Evolutionary conservation across 2,888 invertebrate genomes (phyloP).

Genomic region (Orchesellides sinensis): DNA sequence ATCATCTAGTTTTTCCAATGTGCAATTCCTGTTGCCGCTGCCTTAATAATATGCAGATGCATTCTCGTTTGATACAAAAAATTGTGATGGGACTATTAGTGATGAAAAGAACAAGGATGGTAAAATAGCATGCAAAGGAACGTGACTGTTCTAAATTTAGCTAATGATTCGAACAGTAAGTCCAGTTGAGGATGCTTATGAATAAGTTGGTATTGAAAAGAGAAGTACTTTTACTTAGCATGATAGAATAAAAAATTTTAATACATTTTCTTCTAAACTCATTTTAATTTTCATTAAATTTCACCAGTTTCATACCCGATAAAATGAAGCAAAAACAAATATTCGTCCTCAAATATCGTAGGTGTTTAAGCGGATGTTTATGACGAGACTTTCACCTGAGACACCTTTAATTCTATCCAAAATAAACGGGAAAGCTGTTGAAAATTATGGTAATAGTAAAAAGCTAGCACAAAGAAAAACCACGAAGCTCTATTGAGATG

Average conservation of each 20-base stretch:
- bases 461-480: conserved; percentile 24
- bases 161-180: conserved; percentile 46
- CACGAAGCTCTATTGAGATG: conserved; percentile 60
- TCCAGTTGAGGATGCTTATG: too few relatives aligned
- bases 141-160: conserved; percentile 67
- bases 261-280: too few relatives aligned
- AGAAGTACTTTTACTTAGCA: too few relatives aligned
- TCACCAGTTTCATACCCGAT: too few relatives aligned
- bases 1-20: background rate
- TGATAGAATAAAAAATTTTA: too few relatives aligned
- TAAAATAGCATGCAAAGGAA: conserved; percentile 48
- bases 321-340: too few relatives aligned
- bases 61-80: conserved; percentile 6
- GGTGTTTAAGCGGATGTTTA: background rate
- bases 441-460: background rate
- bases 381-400: background rate
- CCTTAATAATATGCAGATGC: background rate
- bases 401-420: background rate
- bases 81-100: background rate
- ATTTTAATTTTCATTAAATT: too few relatives aligned
- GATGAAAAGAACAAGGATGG: conserved; percentile 5
- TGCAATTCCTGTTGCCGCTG: background rate
- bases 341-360: background rate
- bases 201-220: too few relatives aligned
- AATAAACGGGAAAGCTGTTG: conserved; percentile 5